A percentile compares a stretch with the other conserved stretches of the same genome.
Conservation (phyloP, 53 echinoderm and acorn worm genomes). For the Paracentrotus lividus region DNA sequence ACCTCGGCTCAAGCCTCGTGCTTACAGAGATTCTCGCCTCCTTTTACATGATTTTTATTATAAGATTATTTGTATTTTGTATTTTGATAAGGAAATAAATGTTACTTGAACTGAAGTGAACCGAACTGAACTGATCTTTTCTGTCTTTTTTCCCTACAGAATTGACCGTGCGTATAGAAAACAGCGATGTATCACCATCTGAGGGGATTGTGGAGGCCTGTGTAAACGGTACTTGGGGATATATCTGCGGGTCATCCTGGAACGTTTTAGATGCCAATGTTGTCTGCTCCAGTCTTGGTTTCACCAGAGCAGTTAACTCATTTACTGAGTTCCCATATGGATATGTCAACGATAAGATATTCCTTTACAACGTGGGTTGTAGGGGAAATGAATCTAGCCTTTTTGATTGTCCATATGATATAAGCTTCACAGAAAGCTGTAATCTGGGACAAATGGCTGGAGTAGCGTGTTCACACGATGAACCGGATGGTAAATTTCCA, state of each 20-base stretch:
- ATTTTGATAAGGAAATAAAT: too few species aligned
- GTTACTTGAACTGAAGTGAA: too few species aligned
- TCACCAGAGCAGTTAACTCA: background rate
- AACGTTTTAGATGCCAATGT: background rate
- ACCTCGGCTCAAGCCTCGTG: too few species aligned
- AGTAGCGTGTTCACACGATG: background rate
- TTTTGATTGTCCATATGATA: background rate
- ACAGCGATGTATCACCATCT: too few species aligned
- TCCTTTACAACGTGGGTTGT: background rate
- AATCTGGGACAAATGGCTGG: background rate
- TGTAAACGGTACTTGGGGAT: conserved; percentile 20
- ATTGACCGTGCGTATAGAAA: background rate
- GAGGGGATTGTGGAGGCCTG: conserved; percentile 13
- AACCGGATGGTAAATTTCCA: background rate
- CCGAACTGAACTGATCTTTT: too few species aligned
- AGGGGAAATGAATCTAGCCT: background rate
- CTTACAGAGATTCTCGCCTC: too few species aligned
- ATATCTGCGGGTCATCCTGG: background rate
- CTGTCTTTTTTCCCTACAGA: background rate
- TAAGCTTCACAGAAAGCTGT: background rate
- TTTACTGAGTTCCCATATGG: background rate
- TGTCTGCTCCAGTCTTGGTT: conserved; percentile 16
- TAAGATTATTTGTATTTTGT: too few species aligned
- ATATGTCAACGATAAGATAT: background rate
- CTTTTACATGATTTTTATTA: too few species aligned